Base-by-base conservation (phyloP, 2,797 vertebrate genomes). In the Protosalanx chinensis region DNA sequence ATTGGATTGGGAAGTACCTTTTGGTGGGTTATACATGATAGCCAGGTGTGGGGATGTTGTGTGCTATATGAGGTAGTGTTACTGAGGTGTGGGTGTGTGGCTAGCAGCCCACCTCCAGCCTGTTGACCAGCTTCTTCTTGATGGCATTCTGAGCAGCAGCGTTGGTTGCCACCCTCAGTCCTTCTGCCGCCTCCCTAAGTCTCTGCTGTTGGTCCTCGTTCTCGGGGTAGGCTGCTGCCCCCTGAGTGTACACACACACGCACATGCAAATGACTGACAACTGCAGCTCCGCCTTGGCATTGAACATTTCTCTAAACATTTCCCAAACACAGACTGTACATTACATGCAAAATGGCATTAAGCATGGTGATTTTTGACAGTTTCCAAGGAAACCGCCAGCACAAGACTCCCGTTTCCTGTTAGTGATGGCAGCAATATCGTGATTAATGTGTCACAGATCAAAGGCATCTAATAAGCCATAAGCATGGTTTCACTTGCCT, bases 61-160 rank as follows among this genome's bases (percentile, higher is more conserved):
- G 51, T n/a, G 51, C 6, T 56, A 10, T 56, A 10, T n/a, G n/a
- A n/a, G 15, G 18, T 56, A 56, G 51, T 18, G 18, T 56, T 56
- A n/a, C 15, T 56, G 18, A 16, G 16, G 15, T 23, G 30, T 10
- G 16, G 18, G 32, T 5, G 15, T 16, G 18, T 18, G 3, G 67
- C 13, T 57, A n/a, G 23, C 73, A 76, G 78, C 90, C 84, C 82
- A 98, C 98, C 95, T 99, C 97, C 78, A 99, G 90, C 79, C 97
- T 92, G 91, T 94, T 98, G 82, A 99, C 93, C 1, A 99, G 95
- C 84, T 99, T 99, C 85, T 99, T 99, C 93, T 99, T 99, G 69
- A 99, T 99, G 20, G 98, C 98, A 1, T 99, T 99, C 85, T 99
- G 98, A 67, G 97, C 97, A 0, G 98, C 98, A 1, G 97, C 97